phyloP scores from a whole-genome alignment of 2,113 vertebrate species.

The Furnarius figulus region DNA sequence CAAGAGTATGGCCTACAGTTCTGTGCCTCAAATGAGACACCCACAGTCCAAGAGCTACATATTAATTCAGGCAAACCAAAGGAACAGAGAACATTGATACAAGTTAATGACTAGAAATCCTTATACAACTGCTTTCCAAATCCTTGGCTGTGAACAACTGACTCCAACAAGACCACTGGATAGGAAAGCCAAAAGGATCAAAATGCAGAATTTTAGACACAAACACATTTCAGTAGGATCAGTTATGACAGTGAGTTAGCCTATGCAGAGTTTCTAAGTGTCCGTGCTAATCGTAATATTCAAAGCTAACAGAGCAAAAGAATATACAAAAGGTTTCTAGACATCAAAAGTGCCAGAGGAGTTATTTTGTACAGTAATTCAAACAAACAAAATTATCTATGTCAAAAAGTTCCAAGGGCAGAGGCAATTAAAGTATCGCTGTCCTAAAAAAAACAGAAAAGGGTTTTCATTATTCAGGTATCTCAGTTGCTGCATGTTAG shows the following conservation, averaged over 20 bases:
- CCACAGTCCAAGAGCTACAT: neutral
- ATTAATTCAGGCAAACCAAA: neutral
- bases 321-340: neutral
- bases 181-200: neutral
- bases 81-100: neutral
- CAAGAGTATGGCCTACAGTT: neutral
- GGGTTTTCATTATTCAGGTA: neutral
- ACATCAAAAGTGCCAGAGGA: neutral
- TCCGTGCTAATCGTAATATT: neutral
- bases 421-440: neutral
- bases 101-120: neutral
- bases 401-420: neutral
- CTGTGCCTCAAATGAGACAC: neutral
- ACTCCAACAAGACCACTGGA: neutral
- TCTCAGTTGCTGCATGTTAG: neutral
- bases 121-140: neutral
- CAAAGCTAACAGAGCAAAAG: neutral
- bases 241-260: neutral
- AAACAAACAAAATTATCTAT: neutral
- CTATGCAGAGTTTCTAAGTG: neutral
- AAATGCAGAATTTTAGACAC: neutral
- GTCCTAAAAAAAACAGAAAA: neutral
- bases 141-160: neutral
- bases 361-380: neutral
- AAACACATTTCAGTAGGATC: neutral